Conservation (phyloP, 1,140 invertebrate species). For the Gryllus bimaculatus region DNA sequence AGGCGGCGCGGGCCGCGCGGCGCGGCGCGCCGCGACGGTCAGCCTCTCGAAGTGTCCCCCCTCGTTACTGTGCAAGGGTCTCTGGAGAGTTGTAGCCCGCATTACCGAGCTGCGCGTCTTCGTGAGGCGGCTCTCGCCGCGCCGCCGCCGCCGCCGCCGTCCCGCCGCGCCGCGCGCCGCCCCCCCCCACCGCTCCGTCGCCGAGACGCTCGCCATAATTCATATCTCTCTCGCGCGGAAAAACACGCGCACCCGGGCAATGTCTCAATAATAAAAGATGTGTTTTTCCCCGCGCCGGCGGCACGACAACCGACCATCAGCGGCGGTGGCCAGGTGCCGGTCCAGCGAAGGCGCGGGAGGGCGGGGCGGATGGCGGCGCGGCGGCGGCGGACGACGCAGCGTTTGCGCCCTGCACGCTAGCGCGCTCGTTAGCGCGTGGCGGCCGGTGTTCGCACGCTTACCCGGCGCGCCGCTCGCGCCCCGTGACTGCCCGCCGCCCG, state of each 20-base stretch:
- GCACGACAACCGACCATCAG: background rate
- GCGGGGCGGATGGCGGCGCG: too few species aligned
- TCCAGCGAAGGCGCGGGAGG: background rate
- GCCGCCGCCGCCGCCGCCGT: too few species aligned
- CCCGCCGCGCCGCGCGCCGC: too few species aligned
- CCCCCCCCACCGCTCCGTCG: too few species aligned
- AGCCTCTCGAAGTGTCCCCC: background rate
- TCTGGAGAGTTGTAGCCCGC: constrained; percentile 2
- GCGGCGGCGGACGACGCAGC: background rate
- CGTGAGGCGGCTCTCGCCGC: background rate
- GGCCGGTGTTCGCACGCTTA: background rate
- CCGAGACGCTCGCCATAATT: constrained; percentile 2
- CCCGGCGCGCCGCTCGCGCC: too few species aligned
- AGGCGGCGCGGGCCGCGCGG: too few species aligned
- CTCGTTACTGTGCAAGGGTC: background rate
- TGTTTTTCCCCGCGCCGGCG: background rate
- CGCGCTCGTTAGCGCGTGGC: background rate
- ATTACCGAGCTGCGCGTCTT: background rate
- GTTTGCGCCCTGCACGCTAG: background rate
- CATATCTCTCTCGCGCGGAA: constrained; percentile 3
- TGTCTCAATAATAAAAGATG: background rate
- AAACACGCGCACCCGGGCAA: background rate
- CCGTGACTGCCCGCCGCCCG: too few species aligned
- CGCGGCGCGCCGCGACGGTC: background rate
- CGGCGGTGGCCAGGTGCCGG: background rate